Percentiles rank a stretch among this genome's conserved stretches.
Evolutionary conservation across 1,140 invertebrate species (phyloP).

Genomic region (Leptonema lineaticorne): DNA sequence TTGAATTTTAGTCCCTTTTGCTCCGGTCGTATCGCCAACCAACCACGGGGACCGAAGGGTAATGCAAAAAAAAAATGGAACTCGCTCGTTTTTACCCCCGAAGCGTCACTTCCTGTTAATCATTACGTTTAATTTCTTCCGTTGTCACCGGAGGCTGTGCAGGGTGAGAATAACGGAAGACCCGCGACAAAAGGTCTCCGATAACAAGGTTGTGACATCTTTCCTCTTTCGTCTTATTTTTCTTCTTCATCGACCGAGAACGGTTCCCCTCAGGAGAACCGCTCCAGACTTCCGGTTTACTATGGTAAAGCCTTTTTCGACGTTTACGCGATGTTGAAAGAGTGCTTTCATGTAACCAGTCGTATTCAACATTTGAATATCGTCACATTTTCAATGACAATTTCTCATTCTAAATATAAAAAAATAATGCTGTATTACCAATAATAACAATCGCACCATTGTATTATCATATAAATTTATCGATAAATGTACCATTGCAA

Average conservation of each 20-base stretch:
- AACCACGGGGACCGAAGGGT: background rate
- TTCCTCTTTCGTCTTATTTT: slow-evolving; percentile 23
- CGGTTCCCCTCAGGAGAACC: background rate
- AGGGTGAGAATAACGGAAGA: too few relatives aligned
- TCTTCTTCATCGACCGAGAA: too few relatives aligned
- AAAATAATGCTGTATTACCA: too few relatives aligned
- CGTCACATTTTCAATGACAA: too few relatives aligned
- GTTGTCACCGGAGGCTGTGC: slow-evolving; percentile 19
- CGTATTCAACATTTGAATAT: background rate
- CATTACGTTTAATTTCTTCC: slow-evolving; percentile 42
- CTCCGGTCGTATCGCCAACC: background rate
- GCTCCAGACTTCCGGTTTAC: background rate
- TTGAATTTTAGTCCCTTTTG: background rate
- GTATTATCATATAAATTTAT: too few relatives aligned
- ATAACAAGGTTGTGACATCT: slow-evolving; percentile 22
- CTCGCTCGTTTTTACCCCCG: background rate
- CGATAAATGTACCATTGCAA: too few relatives aligned
- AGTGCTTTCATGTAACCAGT: background rate
- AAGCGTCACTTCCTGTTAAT: slow-evolving; percentile 24
- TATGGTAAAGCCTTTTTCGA: background rate
- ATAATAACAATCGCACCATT: too few relatives aligned
- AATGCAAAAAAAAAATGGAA: background rate
- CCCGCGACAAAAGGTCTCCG: background rate
- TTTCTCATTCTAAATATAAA: too few relatives aligned
- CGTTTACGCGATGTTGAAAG: background rate